Conservation (phyloP, 2,113 vertebrate genomes). For the Lipotes vexillifer region DNA sequence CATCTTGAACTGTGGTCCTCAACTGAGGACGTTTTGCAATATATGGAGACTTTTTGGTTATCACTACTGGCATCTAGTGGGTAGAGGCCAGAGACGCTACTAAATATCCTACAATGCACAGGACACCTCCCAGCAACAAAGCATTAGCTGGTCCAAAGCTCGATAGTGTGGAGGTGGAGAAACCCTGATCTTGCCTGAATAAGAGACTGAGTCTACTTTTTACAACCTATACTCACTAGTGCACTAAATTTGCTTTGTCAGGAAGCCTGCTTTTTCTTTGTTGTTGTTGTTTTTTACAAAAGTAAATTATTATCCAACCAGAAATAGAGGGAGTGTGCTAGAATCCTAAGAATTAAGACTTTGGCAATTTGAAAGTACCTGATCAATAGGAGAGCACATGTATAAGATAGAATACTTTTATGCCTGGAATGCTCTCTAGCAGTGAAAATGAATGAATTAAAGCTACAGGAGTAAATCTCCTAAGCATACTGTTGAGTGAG, state of each 20-base stretch:
- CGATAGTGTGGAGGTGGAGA: neutral
- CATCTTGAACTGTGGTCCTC: neutral
- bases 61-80: neutral
- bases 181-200: neutral
- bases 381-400: neutral
- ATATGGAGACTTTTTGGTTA: neutral
- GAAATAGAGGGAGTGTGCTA: neutral
- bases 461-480: neutral
- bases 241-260: neutral
- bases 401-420: neutral
- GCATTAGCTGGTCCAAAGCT: neutral
- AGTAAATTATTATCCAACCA: neutral
- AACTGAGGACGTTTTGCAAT: neutral
- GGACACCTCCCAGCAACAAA: neutral
- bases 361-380: neutral
- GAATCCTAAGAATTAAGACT: neutral
- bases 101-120: neutral
- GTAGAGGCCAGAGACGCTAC: neutral
- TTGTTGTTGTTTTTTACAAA: neutral
- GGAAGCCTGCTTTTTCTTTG: neutral
- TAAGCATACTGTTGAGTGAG: neutral
- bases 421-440: neutral
- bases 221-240: neutral
- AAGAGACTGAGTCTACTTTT: neutral
- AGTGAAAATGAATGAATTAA: conserved; percentile 25